Percentiles rank a stretch among this genome's conserved stretches.
Conservation (phyloP, 2,113 vertebrate genomes). For the Prochilodus magdalenae region DNA sequence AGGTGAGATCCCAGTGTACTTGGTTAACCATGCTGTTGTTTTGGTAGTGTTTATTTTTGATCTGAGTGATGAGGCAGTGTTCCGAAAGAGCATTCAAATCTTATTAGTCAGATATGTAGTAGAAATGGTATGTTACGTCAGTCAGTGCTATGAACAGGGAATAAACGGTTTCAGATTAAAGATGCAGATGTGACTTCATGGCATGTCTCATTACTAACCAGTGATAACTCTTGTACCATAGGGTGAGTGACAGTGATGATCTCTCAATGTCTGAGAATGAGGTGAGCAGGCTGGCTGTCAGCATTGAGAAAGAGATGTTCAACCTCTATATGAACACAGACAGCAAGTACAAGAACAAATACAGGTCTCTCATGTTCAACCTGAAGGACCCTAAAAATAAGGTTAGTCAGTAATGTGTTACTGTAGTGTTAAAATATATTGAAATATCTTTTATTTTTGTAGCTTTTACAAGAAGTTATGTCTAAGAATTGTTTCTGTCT, state of each 20-base stretch:
- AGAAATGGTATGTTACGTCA: too few species aligned
- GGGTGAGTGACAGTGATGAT: slow-evolving; percentile 95
- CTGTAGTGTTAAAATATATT: background rate
- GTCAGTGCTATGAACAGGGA: too few species aligned
- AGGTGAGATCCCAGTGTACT: slow-evolving; percentile 78
- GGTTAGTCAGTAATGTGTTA: slow-evolving; percentile 74
- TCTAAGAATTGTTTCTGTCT: background rate
- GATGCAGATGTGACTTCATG: background rate
- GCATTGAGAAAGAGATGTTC: slow-evolving; percentile 97
- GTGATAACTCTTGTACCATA: slow-evolving; percentile 56
- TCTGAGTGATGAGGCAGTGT: too few species aligned
- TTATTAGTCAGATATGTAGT: too few species aligned
- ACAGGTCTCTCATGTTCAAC: slow-evolving; percentile 97
- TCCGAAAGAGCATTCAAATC: too few species aligned
- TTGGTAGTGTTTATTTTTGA: too few species aligned
- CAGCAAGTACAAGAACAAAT: slow-evolving; percentile 98
- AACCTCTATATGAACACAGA: slow-evolving; percentile 91
- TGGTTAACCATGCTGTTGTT: background rate
- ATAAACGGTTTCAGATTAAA: too few species aligned
- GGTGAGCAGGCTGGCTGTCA: slow-evolving; percentile 86
- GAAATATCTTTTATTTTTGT: background rate
- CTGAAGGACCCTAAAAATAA: slow-evolving; percentile 99
- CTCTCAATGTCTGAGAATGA: slow-evolving; percentile 91
- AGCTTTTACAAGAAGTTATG: background rate
- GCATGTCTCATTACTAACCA: background rate